These are phyloP conservation scores for Latrodectus geometricus DNA, from an alignment of 1,140 invertebrate genomes.

Conservation along the genomic window DNA sequence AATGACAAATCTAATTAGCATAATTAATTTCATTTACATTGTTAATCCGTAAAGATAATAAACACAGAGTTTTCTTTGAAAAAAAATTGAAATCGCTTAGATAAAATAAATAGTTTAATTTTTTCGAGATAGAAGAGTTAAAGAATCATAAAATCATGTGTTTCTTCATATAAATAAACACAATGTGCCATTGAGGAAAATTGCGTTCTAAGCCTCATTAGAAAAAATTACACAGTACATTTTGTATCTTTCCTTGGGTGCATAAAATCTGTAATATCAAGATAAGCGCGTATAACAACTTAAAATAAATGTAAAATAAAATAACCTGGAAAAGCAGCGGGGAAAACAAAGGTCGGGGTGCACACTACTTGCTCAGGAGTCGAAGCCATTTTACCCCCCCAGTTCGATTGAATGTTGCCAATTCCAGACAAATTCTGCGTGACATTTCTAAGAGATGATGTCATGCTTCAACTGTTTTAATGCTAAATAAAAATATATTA, in stretches of 20 bases:
- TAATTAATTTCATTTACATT: conserved; percentile 14
- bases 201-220: conserved; percentile 46
- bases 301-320: conserved; percentile 25
- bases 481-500: too few relatives aligned
- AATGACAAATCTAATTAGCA: conserved; percentile 48
- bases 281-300: not conserved
- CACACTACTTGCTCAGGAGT: conserved; percentile 63
- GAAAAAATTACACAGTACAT: not conserved
- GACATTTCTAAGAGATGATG: conserved; percentile 8
- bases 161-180: not conserved
- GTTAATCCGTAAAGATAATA: not conserved
- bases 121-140: not conserved
- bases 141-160: not conserved
- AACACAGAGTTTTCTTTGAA: not conserved
- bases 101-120: not conserved
- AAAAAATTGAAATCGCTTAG: not conserved
- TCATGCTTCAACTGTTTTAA: not conserved
- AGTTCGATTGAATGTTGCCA: conserved; percentile 40
- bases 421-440: not conserved
- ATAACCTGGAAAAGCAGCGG: conserved; percentile 63
- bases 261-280: not conserved
- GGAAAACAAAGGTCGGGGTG: conserved; percentile 63
- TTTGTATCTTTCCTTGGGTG: not conserved
- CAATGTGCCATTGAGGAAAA: conserved; percentile 38
- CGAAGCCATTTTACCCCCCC: conserved; percentile 63